phyloP scores from a whole-genome alignment of 2,797 vertebrate genomes.

The Mormyrus proboscirostris region DNA sequence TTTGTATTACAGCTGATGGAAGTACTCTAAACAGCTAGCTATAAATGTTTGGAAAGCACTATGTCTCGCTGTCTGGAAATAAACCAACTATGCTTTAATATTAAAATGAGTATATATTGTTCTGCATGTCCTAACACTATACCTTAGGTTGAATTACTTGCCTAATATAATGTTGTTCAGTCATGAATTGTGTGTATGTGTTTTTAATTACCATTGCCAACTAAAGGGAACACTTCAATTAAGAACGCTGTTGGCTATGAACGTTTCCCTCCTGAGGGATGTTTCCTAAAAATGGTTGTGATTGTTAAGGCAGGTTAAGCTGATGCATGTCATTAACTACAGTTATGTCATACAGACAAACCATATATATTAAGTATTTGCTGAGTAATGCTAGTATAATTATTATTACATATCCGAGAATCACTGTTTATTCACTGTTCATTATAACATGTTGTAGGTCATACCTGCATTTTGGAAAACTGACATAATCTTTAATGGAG shows the following conservation, averaged over 20 bases:
- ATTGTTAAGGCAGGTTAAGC: not conserved
- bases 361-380: not conserved
- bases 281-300: not conserved
- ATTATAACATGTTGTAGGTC: too few species aligned
- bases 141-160: not conserved
- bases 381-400: not conserved
- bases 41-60: slow-evolving; percentile 1
- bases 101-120: not conserved
- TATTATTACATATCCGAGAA: not conserved
- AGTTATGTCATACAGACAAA: not conserved
- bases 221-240: not conserved
- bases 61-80: not conserved
- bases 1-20: not conserved
- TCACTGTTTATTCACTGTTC: not conserved
- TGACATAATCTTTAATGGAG: not conserved
- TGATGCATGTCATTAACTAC: not conserved
- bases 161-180: not conserved
- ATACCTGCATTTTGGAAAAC: not conserved
- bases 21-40: not conserved
- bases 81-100: not conserved
- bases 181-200: not conserved
- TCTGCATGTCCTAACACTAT: not conserved
- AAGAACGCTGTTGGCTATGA: not conserved
- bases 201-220: not conserved
- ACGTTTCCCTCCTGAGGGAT: not conserved